Percentiles rank a stretch among this genome's conserved stretches.
phyloP scores from a whole-genome alignment of 2,888 invertebrate genomes.

The Crocallis elinguaria region DNA sequence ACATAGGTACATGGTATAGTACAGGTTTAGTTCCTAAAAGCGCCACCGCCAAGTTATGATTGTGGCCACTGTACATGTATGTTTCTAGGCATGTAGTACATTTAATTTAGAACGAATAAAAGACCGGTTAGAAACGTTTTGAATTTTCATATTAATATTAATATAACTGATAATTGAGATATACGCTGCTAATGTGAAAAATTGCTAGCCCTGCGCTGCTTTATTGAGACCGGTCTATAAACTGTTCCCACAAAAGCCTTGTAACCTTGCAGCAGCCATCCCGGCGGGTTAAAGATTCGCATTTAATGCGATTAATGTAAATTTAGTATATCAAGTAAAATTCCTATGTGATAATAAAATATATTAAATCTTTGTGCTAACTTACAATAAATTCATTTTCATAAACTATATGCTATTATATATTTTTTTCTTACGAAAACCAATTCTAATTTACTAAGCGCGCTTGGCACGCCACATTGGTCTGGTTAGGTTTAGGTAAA shows the following conservation, averaged over 20 bases:
- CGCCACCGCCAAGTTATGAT: too few relatives aligned
- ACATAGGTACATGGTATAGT: too few relatives aligned
- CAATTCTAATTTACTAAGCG: constrained; percentile 73
- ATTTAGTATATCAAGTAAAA: constrained; percentile 80
- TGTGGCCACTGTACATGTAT: too few relatives aligned
- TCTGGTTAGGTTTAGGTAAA: constrained; percentile 59
- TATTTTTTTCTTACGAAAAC: constrained; percentile 68
- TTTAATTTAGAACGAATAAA: too few relatives aligned
- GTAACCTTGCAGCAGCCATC: constrained; percentile 69
- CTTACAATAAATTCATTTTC: constrained; percentile 83
- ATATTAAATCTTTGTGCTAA: constrained; percentile 85
- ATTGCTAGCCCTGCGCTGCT: not conserved
- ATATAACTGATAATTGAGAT: too few relatives aligned
- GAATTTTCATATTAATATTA: too few relatives aligned
- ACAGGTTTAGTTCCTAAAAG: too few relatives aligned
- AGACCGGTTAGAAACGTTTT: too few relatives aligned
- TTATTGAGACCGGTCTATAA: not conserved
- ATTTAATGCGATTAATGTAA: constrained; percentile 78
- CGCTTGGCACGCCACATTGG: constrained; percentile 80
- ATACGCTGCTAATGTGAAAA: too few relatives aligned
- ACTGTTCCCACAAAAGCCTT: constrained; percentile 43
- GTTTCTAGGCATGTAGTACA: too few relatives aligned
- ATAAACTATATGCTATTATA: constrained; percentile 78
- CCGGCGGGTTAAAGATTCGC: constrained; percentile 67
- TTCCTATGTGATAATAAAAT: constrained; percentile 83